These are phyloP conservation scores for Phataginus tetradactyla DNA, from an alignment of 2,797 vertebrate genomes.

Conservation along the genomic window DNA sequence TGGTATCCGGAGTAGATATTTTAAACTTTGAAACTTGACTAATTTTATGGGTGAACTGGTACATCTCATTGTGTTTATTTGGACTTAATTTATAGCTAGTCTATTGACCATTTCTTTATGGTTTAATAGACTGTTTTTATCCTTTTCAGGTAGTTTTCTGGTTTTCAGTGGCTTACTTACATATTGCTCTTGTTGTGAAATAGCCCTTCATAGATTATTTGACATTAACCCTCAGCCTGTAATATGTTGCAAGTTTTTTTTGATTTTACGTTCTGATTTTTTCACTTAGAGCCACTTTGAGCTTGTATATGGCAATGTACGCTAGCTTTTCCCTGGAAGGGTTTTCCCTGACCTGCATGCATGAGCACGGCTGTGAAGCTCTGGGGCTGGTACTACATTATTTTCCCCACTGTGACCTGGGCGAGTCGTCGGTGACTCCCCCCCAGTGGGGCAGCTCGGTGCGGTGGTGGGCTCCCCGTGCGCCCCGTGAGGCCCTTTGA, in stretches of 20 bases:
- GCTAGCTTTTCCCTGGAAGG: background rate
- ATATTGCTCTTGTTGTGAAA: background rate
- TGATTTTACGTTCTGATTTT: background rate
- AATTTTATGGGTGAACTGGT: background rate
- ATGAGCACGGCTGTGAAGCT: accelerated
- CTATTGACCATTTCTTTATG: background rate
- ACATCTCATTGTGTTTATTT: background rate
- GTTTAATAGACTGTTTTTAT: background rate
- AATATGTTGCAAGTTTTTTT: background rate
- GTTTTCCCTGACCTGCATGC: background rate
- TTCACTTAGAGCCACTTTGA: background rate
- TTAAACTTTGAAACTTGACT: background rate
- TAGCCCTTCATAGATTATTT: background rate
- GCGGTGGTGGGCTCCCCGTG: accelerated
- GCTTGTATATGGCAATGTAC: accelerated
- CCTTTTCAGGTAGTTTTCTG: background rate
- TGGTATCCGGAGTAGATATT: background rate
- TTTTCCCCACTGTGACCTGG: no score
- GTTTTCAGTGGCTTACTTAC: background rate
- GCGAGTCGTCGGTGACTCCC: no score
- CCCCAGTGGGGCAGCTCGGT: no score
- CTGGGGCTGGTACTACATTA: accelerated
- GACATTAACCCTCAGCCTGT: background rate
- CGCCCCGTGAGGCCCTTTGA: accelerated
- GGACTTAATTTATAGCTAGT: background rate